Evolutionary conservation across 1,140 invertebrate species (phyloP), one percentile per base, ranked within the genome.

Genomic region (Drosophila rufa): DNA sequence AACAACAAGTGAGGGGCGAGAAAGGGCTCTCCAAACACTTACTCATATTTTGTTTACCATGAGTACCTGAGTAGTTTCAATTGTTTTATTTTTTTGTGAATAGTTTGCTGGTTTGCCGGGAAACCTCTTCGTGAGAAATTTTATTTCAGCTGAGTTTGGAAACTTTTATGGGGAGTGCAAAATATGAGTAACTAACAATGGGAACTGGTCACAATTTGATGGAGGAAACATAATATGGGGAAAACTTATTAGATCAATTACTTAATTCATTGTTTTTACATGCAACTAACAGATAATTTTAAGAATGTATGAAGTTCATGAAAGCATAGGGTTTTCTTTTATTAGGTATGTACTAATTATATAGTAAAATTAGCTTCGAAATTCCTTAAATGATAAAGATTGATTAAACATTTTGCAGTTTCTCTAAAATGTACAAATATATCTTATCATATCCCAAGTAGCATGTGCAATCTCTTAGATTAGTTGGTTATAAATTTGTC

Each of bases 21-120:
- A 67, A 50, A 36, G 46, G 62, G 46, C 15, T 15, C 15, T n/a
- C 45, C 33, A 51, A 50, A 59, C 70, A 73, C 38, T 73, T 73
- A 60, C 70, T 74, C 68, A 73, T 59, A 71, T 74, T 73, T 74
- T 74, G 67, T 74, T 74, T 74, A 73, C 70, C 33, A 15, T n/a
- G 33, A 6, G 8, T 27, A 50, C 67, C 43, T 36, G 69, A 58
- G 69, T 73, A 73, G 51, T 73, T 73, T 42, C 69, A 59, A 50
- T 22, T 50, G 50, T 38, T 40, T 48, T 48, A 42, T 30, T 42
- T 51, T 43, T 33, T 50, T 40, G 17, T 40, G 17, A 42, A 25
- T 14, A 59, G 15, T 47, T 69, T 56, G 14, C 15, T 46, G 38
- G 45, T 43, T 51, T 27, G 64, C 38, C 51, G 50, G 65, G 66